A percentile compares a stretch with the other conserved stretches of the same genome.
Conservation (phyloP, 35 echinoderm and acorn worm species). For the Stichopus chloronotus region DNA sequence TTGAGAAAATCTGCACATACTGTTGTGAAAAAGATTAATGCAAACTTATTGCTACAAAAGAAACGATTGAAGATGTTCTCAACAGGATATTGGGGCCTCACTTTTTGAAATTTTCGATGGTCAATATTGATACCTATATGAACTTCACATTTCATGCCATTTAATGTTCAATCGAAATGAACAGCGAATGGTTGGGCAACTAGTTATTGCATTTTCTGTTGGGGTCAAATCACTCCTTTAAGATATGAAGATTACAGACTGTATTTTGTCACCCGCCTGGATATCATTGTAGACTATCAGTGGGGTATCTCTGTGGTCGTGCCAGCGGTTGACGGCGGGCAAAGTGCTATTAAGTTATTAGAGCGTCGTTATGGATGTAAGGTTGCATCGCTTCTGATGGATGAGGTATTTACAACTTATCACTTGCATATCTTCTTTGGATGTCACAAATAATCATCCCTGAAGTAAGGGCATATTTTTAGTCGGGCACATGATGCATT, state of each 20-base stretch:
- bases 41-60: too few relatives aligned
- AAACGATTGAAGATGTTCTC: too few relatives aligned
- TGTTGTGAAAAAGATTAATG: too few relatives aligned
- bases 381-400: not conserved
- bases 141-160: too few relatives aligned
- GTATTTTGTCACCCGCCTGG: constrained; percentile 6
- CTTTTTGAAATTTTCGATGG: too few relatives aligned
- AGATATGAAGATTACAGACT: not conserved
- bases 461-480: not conserved
- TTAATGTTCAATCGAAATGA: too few relatives aligned
- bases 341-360: constrained; percentile 39
- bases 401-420: constrained; percentile 10
- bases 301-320: not conserved
- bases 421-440: not conserved
- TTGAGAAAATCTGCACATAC: too few relatives aligned
- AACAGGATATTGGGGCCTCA: too few relatives aligned
- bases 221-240: not conserved
- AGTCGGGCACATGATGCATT: not conserved
- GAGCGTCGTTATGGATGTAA: constrained; percentile 5
- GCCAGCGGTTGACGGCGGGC: not conserved
- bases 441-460: not conserved
- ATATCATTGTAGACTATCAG: not conserved
- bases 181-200: too few relatives aligned
- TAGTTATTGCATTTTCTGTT: too few relatives aligned
- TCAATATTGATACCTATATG: too few relatives aligned